Evolutionary conservation across 1,140 invertebrate genomes (phyloP).

Genomic region (Brachionus paranguensis): DNA sequence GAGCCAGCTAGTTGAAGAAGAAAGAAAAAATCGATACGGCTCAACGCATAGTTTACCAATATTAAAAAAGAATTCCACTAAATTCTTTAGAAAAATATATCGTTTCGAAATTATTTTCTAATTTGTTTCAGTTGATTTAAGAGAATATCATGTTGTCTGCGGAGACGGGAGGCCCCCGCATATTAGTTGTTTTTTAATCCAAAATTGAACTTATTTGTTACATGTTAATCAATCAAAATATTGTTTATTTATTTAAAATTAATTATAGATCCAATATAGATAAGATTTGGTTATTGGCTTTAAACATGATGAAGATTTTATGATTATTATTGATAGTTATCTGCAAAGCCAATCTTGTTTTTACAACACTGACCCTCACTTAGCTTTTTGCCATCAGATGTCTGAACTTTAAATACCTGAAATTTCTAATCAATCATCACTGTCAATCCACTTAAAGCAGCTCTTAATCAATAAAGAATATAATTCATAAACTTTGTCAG

Average conservation of each 20-base stretch:
- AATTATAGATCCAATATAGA: neutral
- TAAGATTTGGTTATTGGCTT: neutral
- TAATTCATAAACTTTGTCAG: neutral
- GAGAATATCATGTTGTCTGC: neutral
- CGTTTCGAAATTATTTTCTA: neutral
- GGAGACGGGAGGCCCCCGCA: too few relatives aligned
- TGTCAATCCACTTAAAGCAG: neutral
- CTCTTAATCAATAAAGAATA: neutral
- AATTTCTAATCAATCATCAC: neutral
- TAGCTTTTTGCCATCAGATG: neutral
- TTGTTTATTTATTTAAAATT: constrained; percentile 26
- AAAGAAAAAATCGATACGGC: constrained; percentile 4
- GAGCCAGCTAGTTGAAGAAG: neutral
- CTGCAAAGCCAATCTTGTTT: neutral
- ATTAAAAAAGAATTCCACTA: neutral
- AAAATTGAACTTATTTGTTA: neutral
- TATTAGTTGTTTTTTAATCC: neutral
- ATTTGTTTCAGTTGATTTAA: constrained; percentile 19
- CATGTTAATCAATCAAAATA: constrained; percentile 29
- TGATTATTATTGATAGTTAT: neutral
- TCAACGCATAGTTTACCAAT: neutral
- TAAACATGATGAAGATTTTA: constrained; percentile 23
- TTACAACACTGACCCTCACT: neutral
- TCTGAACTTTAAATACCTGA: neutral
- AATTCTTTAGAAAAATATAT: neutral